A percentile compares a stretch with the other conserved stretches of the same genome.
Evolutionary conservation across 2,888 invertebrate genomes (phyloP).

Genomic region (Brachyopa scutellaris): DNA sequence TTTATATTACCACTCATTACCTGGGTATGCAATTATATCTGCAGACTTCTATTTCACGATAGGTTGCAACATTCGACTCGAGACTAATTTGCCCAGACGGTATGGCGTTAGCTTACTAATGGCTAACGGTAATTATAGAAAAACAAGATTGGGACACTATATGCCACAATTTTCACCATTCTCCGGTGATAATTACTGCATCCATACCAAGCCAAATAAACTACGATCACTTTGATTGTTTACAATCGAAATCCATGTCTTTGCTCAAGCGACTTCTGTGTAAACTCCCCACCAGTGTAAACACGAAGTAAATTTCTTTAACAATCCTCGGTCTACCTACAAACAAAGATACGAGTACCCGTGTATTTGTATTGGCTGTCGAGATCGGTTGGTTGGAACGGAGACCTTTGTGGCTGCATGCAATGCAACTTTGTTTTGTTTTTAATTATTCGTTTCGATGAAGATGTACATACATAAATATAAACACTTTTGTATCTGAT

Average conservation of each 20-base stretch:
- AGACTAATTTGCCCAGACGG: too few relatives aligned
- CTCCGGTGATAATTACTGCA: slow-evolving; percentile 6
- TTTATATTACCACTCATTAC: background rate
- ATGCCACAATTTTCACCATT: background rate
- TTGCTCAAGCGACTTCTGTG: slow-evolving; percentile 51
- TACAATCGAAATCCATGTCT: slow-evolving; percentile 30
- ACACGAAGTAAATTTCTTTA: slow-evolving; percentile 28
- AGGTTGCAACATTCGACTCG: background rate
- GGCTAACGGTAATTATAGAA: too few relatives aligned
- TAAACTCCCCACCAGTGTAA: slow-evolving; percentile 39
- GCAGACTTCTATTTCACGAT: background rate
- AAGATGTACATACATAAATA: slow-evolving; percentile 16
- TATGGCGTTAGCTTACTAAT: too few relatives aligned
- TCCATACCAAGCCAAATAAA: background rate
- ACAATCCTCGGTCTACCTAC: slow-evolving; percentile 13
- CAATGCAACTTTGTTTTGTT: slow-evolving; percentile 7
- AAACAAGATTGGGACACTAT: background rate
- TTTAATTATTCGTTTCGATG: slow-evolving; percentile 58
- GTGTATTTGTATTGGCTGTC: slow-evolving; percentile 5
- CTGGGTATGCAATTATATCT: background rate
- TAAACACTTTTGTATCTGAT: too few relatives aligned
- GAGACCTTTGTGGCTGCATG: background rate
- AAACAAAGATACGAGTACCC: too few relatives aligned
- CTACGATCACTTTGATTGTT: slow-evolving; percentile 16
- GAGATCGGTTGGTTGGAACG: background rate